Conservation (phyloP, 2,797 vertebrate genomes). For the Rhynchonycteris naso region DNA sequence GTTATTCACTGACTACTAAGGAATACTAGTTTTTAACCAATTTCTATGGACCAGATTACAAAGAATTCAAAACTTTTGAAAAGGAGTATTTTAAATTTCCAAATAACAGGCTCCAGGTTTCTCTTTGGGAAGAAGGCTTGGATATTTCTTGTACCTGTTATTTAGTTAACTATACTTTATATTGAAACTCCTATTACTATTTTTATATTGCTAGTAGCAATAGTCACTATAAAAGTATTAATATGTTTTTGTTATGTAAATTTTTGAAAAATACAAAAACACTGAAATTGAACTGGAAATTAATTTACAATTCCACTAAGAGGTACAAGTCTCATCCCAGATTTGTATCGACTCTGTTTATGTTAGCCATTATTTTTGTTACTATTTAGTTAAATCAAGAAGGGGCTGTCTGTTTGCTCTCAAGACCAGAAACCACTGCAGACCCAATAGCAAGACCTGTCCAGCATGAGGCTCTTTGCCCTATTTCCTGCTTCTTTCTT, state of each 20-base stretch:
- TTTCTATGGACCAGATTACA: background rate
- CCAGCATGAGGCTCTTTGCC: background rate
- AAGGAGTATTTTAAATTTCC: background rate
- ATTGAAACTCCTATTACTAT: background rate
- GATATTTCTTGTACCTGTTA: background rate
- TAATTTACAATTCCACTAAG: background rate
- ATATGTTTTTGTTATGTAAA: background rate
- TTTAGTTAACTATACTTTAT: background rate
- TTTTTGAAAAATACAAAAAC: background rate
- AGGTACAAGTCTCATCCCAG: background rate
- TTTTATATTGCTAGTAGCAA: background rate
- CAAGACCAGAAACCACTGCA: background rate
- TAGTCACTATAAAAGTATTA: background rate
- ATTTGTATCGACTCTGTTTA: background rate
- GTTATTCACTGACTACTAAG: background rate
- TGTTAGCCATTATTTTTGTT: background rate
- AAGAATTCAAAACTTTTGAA: background rate
- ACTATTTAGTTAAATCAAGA: constrained; percentile 12
- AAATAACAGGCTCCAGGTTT: background rate
- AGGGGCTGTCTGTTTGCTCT: background rate
- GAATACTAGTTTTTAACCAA: background rate
- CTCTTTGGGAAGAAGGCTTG: background rate
- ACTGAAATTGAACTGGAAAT: background rate
- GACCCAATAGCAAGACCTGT: background rate
- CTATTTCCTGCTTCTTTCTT: background rate